Evolutionary conservation across 2,888 invertebrate species (phyloP).

Genomic region (Nudaria mundana): DNA sequence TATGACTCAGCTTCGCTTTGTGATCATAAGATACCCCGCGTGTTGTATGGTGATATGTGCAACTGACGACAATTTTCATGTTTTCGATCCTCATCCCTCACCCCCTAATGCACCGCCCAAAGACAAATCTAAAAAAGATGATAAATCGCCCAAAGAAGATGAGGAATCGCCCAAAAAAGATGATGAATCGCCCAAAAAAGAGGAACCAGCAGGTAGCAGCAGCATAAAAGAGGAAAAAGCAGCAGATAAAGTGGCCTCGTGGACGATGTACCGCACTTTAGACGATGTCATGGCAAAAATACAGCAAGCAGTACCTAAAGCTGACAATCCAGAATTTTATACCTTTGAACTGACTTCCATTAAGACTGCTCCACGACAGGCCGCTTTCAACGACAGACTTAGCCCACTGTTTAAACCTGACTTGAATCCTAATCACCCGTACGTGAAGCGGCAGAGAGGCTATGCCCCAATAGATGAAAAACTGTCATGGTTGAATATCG

Average conservation of each 20-base stretch:
- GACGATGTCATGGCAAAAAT: constrained; percentile 56
- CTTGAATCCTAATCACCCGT: constrained; percentile 60
- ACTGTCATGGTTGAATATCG: constrained; percentile 71
- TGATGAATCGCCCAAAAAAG: constrained; percentile 11
- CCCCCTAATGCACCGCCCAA: constrained; percentile 37
- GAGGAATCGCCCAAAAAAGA: constrained; percentile 33
- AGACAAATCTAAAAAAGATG: constrained; percentile 10
- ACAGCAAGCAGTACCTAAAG: constrained; percentile 40
- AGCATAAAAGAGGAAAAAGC: too few relatives aligned
- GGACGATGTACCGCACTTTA: constrained; percentile 69
- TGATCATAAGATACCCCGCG: constrained; percentile 80
- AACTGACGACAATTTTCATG: constrained; percentile 77
- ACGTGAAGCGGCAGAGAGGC: constrained; percentile 49
- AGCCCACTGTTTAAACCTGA: constrained; percentile 70
- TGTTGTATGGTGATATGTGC: constrained; percentile 81
- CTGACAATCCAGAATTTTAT: constrained; percentile 71
- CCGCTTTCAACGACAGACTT: constrained; percentile 63
- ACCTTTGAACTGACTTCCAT: constrained; percentile 81
- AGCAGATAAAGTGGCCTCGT: constrained; percentile 64
- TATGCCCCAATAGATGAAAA: constrained; percentile 68
- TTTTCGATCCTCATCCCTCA: constrained; percentile 83
- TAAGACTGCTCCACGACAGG: constrained; percentile 73
- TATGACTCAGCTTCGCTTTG: constrained; percentile 70
- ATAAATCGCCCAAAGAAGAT: too few relatives aligned
- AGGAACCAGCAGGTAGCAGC: constrained; percentile 24